Evolutionary conservation across 2,113 vertebrate genomes (phyloP).

Genomic region (Dinomys branickii): DNA sequence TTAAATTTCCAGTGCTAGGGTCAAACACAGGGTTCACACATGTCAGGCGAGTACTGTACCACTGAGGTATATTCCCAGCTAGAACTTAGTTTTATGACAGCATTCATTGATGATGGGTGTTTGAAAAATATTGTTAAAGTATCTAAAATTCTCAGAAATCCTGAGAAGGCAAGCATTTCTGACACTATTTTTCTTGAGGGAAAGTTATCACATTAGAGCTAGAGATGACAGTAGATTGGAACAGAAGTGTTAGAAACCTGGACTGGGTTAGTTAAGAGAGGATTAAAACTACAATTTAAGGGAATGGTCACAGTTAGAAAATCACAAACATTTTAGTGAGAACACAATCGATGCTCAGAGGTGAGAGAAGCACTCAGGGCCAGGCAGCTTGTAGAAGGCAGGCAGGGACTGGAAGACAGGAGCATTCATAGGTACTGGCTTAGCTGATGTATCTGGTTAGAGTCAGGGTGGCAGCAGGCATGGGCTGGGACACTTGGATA

Average conservation of each 20-base stretch:
- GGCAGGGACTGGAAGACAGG: background rate
- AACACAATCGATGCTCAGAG: background rate
- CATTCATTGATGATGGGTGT: background rate
- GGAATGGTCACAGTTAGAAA: background rate
- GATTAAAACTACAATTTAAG: background rate
- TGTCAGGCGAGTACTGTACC: background rate
- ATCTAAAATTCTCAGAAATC: slow-evolving; percentile 11
- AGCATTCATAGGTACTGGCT: background rate
- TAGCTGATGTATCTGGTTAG: background rate
- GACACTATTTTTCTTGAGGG: background rate
- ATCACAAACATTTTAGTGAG: background rate
- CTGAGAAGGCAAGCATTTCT: background rate
- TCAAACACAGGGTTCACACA: background rate
- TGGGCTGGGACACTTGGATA: background rate
- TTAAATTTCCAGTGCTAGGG: background rate
- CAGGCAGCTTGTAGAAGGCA: background rate
- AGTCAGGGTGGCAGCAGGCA: background rate
- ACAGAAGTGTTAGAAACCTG: background rate
- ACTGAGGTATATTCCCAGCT: background rate
- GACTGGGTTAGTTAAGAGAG: background rate
- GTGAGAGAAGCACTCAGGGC: background rate
- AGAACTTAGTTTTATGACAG: slow-evolving; percentile 4
- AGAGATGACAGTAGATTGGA: background rate
- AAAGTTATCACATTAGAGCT: background rate
- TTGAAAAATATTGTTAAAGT: background rate